Evolutionary conservation across 2,888 invertebrate species (phyloP).

Genomic region (Drosophila barbarae): DNA sequence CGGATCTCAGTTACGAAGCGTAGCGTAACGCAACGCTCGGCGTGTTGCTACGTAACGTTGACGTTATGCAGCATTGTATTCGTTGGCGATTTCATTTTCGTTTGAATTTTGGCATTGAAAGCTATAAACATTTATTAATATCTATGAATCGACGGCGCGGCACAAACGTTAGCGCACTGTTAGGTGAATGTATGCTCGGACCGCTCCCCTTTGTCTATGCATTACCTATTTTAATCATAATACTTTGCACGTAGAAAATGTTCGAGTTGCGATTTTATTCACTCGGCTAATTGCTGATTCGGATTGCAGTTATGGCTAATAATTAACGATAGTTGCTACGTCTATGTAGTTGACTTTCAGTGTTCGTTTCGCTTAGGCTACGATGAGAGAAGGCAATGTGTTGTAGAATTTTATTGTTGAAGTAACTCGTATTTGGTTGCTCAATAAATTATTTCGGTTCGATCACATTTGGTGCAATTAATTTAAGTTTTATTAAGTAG

Average conservation of each 20-base stretch:
- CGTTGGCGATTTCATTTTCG: constrained; percentile 77
- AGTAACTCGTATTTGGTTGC: constrained; percentile 36
- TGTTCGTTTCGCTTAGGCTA: constrained; percentile 35
- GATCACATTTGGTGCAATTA: constrained; percentile 71
- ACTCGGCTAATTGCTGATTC: constrained; percentile 2
- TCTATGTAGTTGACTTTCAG: constrained; percentile 39
- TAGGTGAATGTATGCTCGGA: constrained; percentile 35
- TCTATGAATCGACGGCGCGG: constrained; percentile 56
- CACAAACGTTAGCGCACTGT: constrained; percentile 49
- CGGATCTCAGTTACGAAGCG: constrained; percentile 45
- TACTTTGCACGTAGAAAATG: constrained; percentile 62
- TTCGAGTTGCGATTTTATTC: constrained; percentile 10
- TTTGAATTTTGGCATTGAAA: constrained; percentile 75
- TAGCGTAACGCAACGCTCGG: constrained; percentile 53
- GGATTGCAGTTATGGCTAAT: constrained; percentile 23
- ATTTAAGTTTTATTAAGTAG: constrained; percentile 55
- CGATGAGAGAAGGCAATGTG: constrained; percentile 69
- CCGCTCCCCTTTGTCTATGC: constrained; percentile 52
- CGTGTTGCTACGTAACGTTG: constrained; percentile 62
- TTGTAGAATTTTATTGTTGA: constrained; percentile 53
- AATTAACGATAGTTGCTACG: constrained; percentile 35
- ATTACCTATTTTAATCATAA: constrained; percentile 48
- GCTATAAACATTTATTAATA: constrained; percentile 76
- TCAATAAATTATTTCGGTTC: constrained; percentile 35
- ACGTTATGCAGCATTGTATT: constrained; percentile 65